Evolutionary conservation across 2,888 invertebrate genomes (phyloP).

Genomic region (Ectemnius lituratus): DNA sequence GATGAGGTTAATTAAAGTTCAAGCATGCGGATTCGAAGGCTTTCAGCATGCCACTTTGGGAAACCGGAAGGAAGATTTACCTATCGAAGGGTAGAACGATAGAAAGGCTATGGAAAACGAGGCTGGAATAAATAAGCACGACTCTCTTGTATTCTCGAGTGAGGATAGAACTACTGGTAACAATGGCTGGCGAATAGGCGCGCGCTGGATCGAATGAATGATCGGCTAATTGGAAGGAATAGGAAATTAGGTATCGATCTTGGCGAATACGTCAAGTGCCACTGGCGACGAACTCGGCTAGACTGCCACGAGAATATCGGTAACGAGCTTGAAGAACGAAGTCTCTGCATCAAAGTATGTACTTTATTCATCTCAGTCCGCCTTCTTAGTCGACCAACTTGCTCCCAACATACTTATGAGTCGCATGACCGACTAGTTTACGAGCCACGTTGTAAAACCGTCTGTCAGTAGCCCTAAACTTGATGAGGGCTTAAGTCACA

Average conservation of each 20-base stretch:
- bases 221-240: background rate
- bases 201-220: slow-evolving; percentile 8
- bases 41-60: background rate
- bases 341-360: too few species aligned
- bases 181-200: background rate
- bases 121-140: background rate
- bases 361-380: too few species aligned
- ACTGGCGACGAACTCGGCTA: background rate
- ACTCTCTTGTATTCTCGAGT: background rate
- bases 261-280: slow-evolving; percentile 13
- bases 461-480: slow-evolving; percentile 39
- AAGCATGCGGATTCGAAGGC: background rate
- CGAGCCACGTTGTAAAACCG: slow-evolving; percentile 41
- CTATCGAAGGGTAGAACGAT: background rate
- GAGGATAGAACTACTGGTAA: background rate
- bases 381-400: too few species aligned
- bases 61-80: background rate
- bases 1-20: slow-evolving; percentile 13
- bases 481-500: slow-evolving; percentile 34
- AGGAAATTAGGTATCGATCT: background rate
- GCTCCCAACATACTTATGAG: slow-evolving; percentile 31
- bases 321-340: too few species aligned
- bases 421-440: slow-evolving; percentile 22
- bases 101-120: background rate
- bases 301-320: too few species aligned